Base-by-base conservation (phyloP, 2,888 invertebrate genomes). In the Psococerastis gibbosa region DNA sequence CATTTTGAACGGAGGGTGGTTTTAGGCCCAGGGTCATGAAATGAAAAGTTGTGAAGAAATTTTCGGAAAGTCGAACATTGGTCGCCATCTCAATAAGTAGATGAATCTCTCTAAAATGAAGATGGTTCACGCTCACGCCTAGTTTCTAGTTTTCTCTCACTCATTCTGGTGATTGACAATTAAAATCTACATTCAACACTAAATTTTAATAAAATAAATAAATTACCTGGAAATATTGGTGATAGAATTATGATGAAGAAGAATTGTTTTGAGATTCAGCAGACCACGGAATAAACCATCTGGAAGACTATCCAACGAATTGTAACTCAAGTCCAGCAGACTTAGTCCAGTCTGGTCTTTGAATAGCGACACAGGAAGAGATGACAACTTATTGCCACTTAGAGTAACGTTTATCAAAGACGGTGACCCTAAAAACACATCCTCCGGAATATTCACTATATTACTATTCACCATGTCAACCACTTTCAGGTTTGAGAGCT, bases 201-300 rank as follows among this genome's bases (percentile, higher is more conserved):
- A n/a, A n/a, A n/a, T 43, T 20, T 23, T 41, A 4, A 35, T 43
- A 34, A 32, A 22, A 50, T 32, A 13, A 46, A 57, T 53, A 48
- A 63, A 68, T 65, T 60, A 74, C 73, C 65, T 62, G 47, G 69
- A 63, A 48, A 81, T 69, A 46, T 63, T 65, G 1, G 59, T 60
- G 32, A 81, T 58, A 17, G 62, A 62, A 59, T 88, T 88, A 46
- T 71, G 60, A 27, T 72, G 69, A 42, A 88, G 60, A 55, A 73
- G 68, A 6, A 85, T 58, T 15, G 57, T 64, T 50, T 66, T 63
- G 48, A 85, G 59, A 45, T 69, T 66, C 2, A 22, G 32, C 32
- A 49, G 35, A 20, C 13, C 32, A 16, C 59, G 58, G 55, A 81
- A 78, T 41, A 78, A 51, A 41, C 63, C 63, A 31, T 73, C 67